Percentiles rank a stretch among this genome's conserved stretches.
Evolutionary conservation across 2,797 vertebrate genomes (phyloP).

Genomic region (Poecilia wingei): DNA sequence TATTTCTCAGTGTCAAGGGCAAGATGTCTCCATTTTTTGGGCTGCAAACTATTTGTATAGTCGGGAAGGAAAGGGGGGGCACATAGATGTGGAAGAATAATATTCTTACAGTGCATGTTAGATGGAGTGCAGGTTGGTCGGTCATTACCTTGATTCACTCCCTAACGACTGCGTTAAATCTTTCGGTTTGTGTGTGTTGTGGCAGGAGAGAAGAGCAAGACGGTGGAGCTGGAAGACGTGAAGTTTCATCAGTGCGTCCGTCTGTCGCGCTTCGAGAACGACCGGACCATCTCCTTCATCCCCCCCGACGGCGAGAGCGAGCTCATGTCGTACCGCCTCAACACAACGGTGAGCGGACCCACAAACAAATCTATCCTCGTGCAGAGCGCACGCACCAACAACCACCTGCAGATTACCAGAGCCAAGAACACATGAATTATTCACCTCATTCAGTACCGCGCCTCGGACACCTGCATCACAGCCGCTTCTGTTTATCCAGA

Average conservation of each 20-base stretch:
- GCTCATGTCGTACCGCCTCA: slow-evolving; percentile 87
- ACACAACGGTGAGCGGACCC: slow-evolving; percentile 79
- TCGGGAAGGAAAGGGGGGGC: slow-evolving; percentile 5
- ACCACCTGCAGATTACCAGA: slow-evolving; percentile 8
- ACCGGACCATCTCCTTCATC: slow-evolving; percentile 87
- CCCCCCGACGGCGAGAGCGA: slow-evolving; percentile 86
- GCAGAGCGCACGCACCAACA: slow-evolving; percentile 6
- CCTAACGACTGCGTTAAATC: slow-evolving; percentile 42
- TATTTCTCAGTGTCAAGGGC: slow-evolving; percentile 30
- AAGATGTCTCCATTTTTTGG: slow-evolving; percentile 23
- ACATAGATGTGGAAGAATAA: slow-evolving; percentile 41
- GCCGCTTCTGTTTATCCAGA: background rate
- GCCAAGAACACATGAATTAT: slow-evolving; percentile 5
- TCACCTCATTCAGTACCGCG: slow-evolving; percentile 10
- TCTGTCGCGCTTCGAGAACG: slow-evolving; percentile 86
- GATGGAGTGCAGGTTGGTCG: slow-evolving; percentile 54
- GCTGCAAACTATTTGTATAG: slow-evolving; percentile 47
- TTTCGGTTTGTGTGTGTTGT: slow-evolving; percentile 30
- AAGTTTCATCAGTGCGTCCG: slow-evolving; percentile 89
- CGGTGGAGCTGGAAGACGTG: slow-evolving; percentile 86
- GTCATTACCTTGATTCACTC: slow-evolving; percentile 72
- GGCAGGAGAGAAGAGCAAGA: slow-evolving; percentile 85
- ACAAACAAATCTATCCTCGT: slow-evolving; percentile 1
- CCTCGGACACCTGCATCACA: slow-evolving; percentile 2
- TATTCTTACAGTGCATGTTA: slow-evolving; percentile 15